Evolutionary conservation across 2,113 vertebrate species (phyloP), one percentile per base, ranked within the genome.

Genomic region (Microtus ochrogaster): DNA sequence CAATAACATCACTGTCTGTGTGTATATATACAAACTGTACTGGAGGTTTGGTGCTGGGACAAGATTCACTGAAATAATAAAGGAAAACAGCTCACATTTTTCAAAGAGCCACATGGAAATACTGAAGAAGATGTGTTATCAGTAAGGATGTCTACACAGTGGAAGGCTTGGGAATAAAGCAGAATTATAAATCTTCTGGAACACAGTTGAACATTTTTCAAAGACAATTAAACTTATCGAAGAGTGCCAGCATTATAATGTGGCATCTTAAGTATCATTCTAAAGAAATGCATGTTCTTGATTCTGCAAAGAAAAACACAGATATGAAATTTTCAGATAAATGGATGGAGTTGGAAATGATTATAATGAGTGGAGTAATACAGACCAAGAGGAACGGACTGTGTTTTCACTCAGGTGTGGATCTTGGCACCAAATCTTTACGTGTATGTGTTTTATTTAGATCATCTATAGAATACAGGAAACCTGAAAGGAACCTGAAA

Each of bases 41-140:
- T 2, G 8, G 24, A 97, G 84, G 11, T 87, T 49, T 74, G 47
- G 52, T 82, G 12, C 55, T 41, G 79, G 65, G 8, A 58, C 52
- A 93, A 96, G 66, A 89, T 70, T 91, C 81, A 88, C 82, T 94
- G 44, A 94, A 95, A 85, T 82, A 97, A 92, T 70, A 97, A 97
- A 97, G 78, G 30, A 49, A 90, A 95, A 92, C 4, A 74, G 17
- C 61, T 89, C n/a, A 88, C 0, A 0, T 21, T 36, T 92, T 93
- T 76, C 17, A 91, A 81, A 66, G 22, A 44, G 6, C 5, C 93
- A 2, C 79, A 97, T 91, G 17, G 61, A 97, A 98, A 92, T 86
- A 55, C 4, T 84, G 44, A 74, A 87, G 63, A 95, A 58, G 49
- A 82, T 90, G 49, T 81, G 1, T 47, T 97, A 47, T 97, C 44